Evolutionary conservation across 2,888 invertebrate genomes (phyloP).

Genomic region (Aleiodes alternator): DNA sequence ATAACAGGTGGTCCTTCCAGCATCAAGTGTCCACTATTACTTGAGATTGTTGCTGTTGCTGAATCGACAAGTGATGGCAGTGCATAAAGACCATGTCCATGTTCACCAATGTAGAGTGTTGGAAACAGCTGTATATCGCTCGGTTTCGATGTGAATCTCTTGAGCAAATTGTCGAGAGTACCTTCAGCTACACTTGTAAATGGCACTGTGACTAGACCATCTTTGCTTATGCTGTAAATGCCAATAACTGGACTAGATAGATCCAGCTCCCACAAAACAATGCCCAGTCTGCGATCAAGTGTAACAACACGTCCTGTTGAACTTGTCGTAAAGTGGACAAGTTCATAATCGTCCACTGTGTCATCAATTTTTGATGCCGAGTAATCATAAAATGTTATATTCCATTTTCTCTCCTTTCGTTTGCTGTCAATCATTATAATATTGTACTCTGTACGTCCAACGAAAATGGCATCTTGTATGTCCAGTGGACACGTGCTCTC

Average conservation of each 20-base stretch:
- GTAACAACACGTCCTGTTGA: constrained; percentile 92
- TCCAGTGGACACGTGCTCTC: constrained; percentile 84
- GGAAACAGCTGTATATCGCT: constrained; percentile 79
- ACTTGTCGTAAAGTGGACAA: constrained; percentile 92
- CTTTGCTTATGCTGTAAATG: constrained; percentile 86
- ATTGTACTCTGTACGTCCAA: constrained; percentile 93
- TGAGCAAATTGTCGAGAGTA: constrained; percentile 82
- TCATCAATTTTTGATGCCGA: constrained; percentile 89
- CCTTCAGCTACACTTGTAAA: constrained; percentile 93
- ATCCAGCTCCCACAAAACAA: constrained; percentile 91
- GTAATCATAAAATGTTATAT: constrained; percentile 97
- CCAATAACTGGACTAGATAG: constrained; percentile 94
- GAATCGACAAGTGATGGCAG: constrained; percentile 95
- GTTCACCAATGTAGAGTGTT: constrained; percentile 94
- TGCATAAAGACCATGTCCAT: constrained; percentile 91
- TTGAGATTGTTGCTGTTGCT: constrained; percentile 88
- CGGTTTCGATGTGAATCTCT: constrained; percentile 73
- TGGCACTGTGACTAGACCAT: constrained; percentile 88
- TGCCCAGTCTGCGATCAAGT: constrained; percentile 87
- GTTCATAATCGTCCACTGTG: constrained; percentile 87
- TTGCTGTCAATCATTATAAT: constrained; percentile 95
- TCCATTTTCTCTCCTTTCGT: constrained; percentile 88
- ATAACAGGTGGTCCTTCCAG: constrained; percentile 82
- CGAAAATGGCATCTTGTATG: constrained; percentile 83
- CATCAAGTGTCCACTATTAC: constrained; percentile 82